A percentile compares a stretch with the other conserved stretches of the same genome.
phyloP scores from a whole-genome alignment of 2,113 vertebrate species.

The Rallus limicola region DNA sequence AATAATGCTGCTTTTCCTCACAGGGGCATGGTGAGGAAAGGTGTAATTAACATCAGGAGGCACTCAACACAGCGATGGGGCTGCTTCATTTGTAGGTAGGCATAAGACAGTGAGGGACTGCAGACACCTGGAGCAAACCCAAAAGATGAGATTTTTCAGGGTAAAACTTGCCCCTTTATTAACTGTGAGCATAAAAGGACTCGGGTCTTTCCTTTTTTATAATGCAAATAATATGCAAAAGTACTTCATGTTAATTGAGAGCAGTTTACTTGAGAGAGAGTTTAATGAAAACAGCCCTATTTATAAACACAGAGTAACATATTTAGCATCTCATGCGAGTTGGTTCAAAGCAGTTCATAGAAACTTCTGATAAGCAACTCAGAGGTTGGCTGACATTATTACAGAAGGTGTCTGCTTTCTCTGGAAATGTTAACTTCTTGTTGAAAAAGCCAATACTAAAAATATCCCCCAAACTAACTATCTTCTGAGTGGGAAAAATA shows the following conservation, averaged over 20 bases:
- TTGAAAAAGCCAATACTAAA: not conserved
- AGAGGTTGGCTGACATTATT: not conserved
- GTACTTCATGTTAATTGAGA: not conserved
- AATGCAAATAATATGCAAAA: not conserved
- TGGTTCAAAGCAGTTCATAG: not conserved
- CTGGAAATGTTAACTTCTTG: not conserved
- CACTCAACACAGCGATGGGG: not conserved
- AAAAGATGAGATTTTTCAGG: not conserved
- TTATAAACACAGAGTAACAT: not conserved
- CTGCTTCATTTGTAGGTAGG: not conserved
- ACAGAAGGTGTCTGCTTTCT: not conserved
- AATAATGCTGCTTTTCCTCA: not conserved
- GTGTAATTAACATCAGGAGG: not conserved
- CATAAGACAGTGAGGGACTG: not conserved
- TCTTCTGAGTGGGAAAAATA: not conserved
- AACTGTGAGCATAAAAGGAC: not conserved
- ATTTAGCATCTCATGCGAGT: accelerated
- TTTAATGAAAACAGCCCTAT: not conserved
- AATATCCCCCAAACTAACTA: not conserved
- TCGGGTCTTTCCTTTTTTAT: not conserved
- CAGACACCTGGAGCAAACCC: not conserved
- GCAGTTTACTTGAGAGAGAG: not conserved
- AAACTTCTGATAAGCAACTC: not conserved
- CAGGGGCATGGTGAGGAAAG: not conserved
- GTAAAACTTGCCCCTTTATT: not conserved